A percentile compares a stretch with the other conserved stretches of the same genome.
phyloP scores from a whole-genome alignment of 1,140 invertebrate species.

The Augochlora pura region DNA sequence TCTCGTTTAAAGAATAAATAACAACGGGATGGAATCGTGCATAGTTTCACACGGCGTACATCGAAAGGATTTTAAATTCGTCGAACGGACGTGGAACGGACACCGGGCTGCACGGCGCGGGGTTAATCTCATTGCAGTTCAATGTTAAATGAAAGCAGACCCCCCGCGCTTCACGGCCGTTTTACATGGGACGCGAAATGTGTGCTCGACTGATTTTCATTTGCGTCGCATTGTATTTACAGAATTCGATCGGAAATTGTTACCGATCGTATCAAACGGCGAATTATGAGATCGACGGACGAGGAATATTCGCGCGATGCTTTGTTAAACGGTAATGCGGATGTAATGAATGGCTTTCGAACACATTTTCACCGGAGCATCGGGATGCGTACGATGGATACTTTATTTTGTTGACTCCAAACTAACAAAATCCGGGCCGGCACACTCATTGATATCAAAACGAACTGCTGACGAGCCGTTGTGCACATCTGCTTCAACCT shows the following conservation, averaged over 20 bases:
- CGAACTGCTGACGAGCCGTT: background rate
- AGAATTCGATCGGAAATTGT: background rate
- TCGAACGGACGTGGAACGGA: background rate
- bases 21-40: background rate
- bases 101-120: background rate
- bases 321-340: background rate
- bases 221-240: background rate
- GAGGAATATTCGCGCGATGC: background rate
- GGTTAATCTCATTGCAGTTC: conserved; percentile 19
- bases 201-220: conserved; percentile 1
- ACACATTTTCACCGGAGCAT: background rate
- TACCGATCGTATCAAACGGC: background rate
- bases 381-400: background rate
- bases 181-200: conserved; percentile 11
- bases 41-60: conserved; percentile 17
- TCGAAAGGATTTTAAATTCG: conserved; percentile 32
- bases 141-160: conserved; percentile 18
- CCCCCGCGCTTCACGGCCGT: background rate
- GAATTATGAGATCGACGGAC: conserved; percentile 1
- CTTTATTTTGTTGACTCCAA: background rate
- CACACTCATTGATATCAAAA: background rate
- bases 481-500: background rate
- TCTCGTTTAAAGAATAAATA: conserved; percentile 18
- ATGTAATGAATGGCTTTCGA: background rate
- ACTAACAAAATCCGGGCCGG: background rate